phyloP scores from a whole-genome alignment of 30 jellyfish, hydroid and myxozoan species.

The Nemopilema nomurai region DNA sequence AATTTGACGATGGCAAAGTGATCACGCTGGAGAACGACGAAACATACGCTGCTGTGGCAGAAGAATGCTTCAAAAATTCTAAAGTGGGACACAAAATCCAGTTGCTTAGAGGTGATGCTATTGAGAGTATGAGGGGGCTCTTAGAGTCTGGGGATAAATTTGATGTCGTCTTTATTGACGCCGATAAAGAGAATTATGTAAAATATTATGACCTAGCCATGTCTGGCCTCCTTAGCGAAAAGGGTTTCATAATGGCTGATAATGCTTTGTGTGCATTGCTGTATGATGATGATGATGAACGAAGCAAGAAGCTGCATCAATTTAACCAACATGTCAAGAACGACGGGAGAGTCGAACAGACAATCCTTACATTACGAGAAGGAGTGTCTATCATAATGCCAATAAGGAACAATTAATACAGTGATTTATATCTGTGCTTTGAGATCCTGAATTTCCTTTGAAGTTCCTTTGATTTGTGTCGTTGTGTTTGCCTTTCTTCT shows the following conservation, averaged over 20 bases:
- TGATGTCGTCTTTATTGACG: conserved; percentile 60
- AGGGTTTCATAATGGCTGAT: conserved; percentile 66
- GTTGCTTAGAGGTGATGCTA: conserved; percentile 47
- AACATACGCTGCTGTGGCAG: conserved; percentile 57
- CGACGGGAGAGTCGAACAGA: conserved; percentile 61
- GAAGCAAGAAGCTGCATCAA: conserved; percentile 66
- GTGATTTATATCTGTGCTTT: background rate
- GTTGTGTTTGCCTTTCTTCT: too few species aligned
- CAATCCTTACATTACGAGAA: conserved; percentile 53
- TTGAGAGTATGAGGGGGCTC: conserved; percentile 49
- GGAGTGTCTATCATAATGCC: conserved; percentile 58
- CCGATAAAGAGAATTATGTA: conserved; percentile 60
- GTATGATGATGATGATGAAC: conserved; percentile 57
- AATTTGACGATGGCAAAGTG: conserved; percentile 50
- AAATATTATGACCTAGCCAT: conserved; percentile 57
- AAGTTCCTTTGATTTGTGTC: too few species aligned
- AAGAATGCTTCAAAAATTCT: conserved; percentile 32
- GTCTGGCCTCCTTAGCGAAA: conserved; percentile 56
- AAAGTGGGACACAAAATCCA: conserved; percentile 40
- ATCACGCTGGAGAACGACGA: conserved; percentile 55
- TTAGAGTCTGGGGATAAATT: conserved; percentile 40
- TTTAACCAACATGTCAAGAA: conserved; percentile 64
- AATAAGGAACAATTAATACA: conserved; percentile 1
- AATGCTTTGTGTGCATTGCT: conserved; percentile 57
- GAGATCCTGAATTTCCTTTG: too few species aligned